Percentiles rank a stretch among this genome's conserved stretches.
Evolutionary conservation across 2,888 invertebrate genomes (phyloP).

Genomic region (Orthonevra nobilis): DNA sequence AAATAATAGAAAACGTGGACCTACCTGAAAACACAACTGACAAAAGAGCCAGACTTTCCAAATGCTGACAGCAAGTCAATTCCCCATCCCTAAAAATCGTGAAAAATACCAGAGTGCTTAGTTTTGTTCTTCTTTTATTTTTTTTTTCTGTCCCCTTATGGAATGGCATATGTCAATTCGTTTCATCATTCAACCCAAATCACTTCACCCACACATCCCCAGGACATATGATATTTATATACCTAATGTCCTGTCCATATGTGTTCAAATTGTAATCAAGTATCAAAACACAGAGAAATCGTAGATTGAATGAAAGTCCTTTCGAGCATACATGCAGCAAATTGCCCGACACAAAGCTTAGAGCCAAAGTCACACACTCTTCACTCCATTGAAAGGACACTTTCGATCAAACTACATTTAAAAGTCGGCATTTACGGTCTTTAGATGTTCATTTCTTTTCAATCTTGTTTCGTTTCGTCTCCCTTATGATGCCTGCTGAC

Average conservation of each 20-base stretch:
- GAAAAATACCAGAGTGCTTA: constrained; percentile 44
- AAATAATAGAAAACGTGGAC: background rate
- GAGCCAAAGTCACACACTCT: constrained; percentile 32
- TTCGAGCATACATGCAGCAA: constrained; percentile 24
- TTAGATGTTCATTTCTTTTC: constrained; percentile 52
- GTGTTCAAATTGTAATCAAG: constrained; percentile 60
- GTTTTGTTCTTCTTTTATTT: no score
- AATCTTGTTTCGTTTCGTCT: background rate
- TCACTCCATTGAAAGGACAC: constrained; percentile 40
- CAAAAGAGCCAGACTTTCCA: background rate
- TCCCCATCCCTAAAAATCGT: constrained; percentile 3
- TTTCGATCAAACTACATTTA: constrained; percentile 68
- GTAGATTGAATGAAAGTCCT: constrained; percentile 13
- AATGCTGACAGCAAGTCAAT: constrained; percentile 20
- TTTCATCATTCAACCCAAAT: background rate
- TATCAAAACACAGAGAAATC: constrained; percentile 27
- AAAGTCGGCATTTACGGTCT: constrained; percentile 56
- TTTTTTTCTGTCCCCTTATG: constrained; percentile 1
- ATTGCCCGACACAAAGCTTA: constrained; percentile 43
- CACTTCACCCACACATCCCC: background rate
- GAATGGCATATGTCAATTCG: constrained; percentile 36
- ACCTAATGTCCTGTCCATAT: constrained; percentile 13
- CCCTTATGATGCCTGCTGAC: background rate
- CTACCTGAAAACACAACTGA: background rate
- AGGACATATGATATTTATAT: no score